These are phyloP conservation scores for Pedetes capensis DNA, from an alignment of 2,113 vertebrate genomes.

Conservation along the genomic window DNA sequence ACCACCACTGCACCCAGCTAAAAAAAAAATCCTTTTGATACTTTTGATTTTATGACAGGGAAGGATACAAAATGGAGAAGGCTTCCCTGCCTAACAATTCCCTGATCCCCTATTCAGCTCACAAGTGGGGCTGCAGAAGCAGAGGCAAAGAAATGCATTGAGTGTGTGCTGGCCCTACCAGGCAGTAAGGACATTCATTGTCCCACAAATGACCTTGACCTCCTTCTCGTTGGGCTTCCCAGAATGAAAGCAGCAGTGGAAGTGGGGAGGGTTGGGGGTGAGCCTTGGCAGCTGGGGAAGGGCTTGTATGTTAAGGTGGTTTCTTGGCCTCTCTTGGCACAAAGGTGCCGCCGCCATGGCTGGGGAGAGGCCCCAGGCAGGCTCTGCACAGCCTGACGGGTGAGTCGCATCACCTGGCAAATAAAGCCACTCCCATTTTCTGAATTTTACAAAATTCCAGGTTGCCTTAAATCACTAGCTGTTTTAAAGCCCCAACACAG, in stretches of 20 bases:
- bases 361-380: background rate
- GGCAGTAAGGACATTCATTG: background rate
- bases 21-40: too few species aligned
- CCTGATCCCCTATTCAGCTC: background rate
- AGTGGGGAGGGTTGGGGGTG: too few species aligned
- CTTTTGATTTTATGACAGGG: background rate
- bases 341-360: too few species aligned
- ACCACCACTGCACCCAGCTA: too few species aligned
- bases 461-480: background rate
- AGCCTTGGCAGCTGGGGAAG: too few species aligned
- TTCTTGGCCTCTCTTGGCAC: too few species aligned
- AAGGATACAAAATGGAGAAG: background rate
- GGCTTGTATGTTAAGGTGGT: too few species aligned
- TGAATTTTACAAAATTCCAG: background rate
- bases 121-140: background rate
- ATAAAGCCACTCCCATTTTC: background rate
- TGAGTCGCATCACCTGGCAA: background rate
- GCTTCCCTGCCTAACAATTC: background rate
- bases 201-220: too few species aligned
- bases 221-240: too few species aligned
- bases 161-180: too few species aligned
- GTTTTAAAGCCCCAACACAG: background rate
- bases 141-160: background rate
- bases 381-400: background rate
- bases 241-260: too few species aligned